A percentile compares a stretch with the other conserved stretches of the same genome.
Evolutionary conservation across 2,888 invertebrate genomes (phyloP).

Genomic region (Rhamphomyia laevipes): DNA sequence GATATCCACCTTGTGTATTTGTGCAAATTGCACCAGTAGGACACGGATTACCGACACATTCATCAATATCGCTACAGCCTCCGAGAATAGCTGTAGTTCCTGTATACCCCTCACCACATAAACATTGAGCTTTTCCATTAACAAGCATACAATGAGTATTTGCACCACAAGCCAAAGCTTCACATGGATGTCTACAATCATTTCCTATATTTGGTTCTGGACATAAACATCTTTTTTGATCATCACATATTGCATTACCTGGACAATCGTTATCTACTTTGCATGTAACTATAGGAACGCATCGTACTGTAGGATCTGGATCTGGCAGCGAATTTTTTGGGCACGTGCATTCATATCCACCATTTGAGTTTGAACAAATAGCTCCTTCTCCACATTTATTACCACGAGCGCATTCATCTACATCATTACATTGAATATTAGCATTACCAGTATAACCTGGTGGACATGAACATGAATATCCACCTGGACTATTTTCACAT

Average conservation of each 20-base stretch:
- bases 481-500: slow-evolving; percentile 70
- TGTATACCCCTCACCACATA: slow-evolving; percentile 71
- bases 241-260: slow-evolving; percentile 78
- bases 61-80: slow-evolving; percentile 81
- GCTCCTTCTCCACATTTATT: slow-evolving; percentile 72
- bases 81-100: slow-evolving; percentile 45
- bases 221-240: slow-evolving; percentile 66
- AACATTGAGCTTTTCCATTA: slow-evolving; percentile 71
- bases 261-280: slow-evolving; percentile 66
- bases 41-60: slow-evolving; percentile 74
- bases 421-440: slow-evolving; percentile 64
- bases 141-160: slow-evolving; percentile 82
- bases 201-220: slow-evolving; percentile 86
- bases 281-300: slow-evolving; percentile 73
- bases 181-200: slow-evolving; percentile 89
- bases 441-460: slow-evolving; percentile 80
- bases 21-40: slow-evolving; percentile 75
- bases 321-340: slow-evolving; percentile 71
- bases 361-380: slow-evolving; percentile 63
- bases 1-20: slow-evolving; percentile 74
- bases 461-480: slow-evolving; percentile 70
- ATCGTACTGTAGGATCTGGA: slow-evolving; percentile 70
- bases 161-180: slow-evolving; percentile 69
- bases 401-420: slow-evolving; percentile 66
- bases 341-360: slow-evolving; percentile 68